Evolutionary conservation across 1,140 invertebrate species (phyloP).

Genomic region (Drosophila asahinai): DNA sequence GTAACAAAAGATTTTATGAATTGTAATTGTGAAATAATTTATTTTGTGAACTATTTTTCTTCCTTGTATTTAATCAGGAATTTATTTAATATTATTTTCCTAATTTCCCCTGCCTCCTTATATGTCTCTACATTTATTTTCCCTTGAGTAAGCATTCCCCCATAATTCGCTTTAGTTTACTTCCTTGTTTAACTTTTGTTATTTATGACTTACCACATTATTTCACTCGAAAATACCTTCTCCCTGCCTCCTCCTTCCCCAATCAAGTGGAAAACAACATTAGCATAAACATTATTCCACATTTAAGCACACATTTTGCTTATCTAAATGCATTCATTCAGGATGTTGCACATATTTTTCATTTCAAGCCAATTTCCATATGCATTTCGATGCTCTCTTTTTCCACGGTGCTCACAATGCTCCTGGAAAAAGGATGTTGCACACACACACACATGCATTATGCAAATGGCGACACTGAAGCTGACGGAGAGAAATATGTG

Average conservation of each 20-base stretch:
- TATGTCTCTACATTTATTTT: background rate
- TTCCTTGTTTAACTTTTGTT: background rate
- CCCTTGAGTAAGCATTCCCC: too few relatives aligned
- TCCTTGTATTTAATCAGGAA: background rate
- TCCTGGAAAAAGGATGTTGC: conserved; percentile 61
- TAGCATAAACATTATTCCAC: conserved; percentile 39
- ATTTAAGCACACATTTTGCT: conserved; percentile 36
- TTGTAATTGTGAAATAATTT: background rate
- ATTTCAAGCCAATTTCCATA: conserved; percentile 44
- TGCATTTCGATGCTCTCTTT: conserved; percentile 37
- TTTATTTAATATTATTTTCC: background rate
- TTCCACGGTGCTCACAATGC: conserved; percentile 63
- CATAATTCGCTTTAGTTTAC: background rate
- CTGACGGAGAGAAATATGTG: conserved; percentile 35
- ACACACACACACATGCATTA: conserved; percentile 19
- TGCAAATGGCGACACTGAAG: conserved; percentile 49
- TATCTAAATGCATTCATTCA: conserved; percentile 53
- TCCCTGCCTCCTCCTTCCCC: background rate
- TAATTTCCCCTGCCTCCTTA: background rate
- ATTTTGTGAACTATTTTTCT: background rate
- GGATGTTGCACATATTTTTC: conserved; percentile 45
- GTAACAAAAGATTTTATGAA: too few relatives aligned
- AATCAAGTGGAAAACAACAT: conserved; percentile 43
- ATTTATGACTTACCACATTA: conserved; percentile 14
- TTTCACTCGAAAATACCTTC: background rate